Percentiles rank a stretch among this genome's conserved stretches.
Conservation (phyloP, 2,888 invertebrate species). For the Leucozona laternaria region DNA sequence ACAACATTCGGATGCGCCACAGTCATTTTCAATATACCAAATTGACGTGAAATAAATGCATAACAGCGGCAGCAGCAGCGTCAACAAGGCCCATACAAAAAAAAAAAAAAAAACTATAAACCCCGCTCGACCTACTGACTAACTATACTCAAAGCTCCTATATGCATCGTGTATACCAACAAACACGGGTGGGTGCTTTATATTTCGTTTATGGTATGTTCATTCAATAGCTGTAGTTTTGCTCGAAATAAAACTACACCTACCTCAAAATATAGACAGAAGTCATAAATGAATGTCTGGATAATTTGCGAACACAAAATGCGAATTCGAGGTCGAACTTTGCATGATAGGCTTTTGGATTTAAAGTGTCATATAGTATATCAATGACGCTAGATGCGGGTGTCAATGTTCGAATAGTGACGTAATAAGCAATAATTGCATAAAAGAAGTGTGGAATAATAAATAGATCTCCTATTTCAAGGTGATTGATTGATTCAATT, state of each 20-base stretch:
- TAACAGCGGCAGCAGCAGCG: constrained; percentile 29
- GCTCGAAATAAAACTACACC: constrained; percentile 36
- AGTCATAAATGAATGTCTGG: constrained; percentile 17
- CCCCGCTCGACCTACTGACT: constrained; percentile 65
- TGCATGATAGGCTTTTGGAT: constrained; percentile 10
- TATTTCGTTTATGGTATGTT: constrained; percentile 13
- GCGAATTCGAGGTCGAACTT: constrained; percentile 59
- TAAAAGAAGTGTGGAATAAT: background rate
- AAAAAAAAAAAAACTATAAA: constrained; percentile 22
- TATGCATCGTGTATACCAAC: constrained; percentile 12
- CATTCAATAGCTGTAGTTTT: constrained; percentile 6
- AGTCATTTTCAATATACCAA: constrained; percentile 31
- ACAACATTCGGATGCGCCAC: constrained; percentile 60
- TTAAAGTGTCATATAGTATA: background rate
- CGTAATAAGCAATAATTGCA: background rate
- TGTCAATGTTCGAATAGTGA: constrained; percentile 5
- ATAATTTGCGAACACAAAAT: constrained; percentile 9
- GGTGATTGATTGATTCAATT: background rate
- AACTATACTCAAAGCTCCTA: constrained; percentile 19
- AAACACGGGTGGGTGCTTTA: constrained; percentile 21
- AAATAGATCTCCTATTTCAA: background rate
- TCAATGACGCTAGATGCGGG: too few relatives aligned
- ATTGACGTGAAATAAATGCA: constrained; percentile 45
- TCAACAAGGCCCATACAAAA: constrained; percentile 31
- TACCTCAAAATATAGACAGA: constrained; percentile 36